A percentile compares a stretch with the other conserved stretches of the same genome.
These are phyloP conservation scores for Drosophila pegasa DNA, from an alignment of 2,888 invertebrate genomes.

Conservation along the genomic window DNA sequence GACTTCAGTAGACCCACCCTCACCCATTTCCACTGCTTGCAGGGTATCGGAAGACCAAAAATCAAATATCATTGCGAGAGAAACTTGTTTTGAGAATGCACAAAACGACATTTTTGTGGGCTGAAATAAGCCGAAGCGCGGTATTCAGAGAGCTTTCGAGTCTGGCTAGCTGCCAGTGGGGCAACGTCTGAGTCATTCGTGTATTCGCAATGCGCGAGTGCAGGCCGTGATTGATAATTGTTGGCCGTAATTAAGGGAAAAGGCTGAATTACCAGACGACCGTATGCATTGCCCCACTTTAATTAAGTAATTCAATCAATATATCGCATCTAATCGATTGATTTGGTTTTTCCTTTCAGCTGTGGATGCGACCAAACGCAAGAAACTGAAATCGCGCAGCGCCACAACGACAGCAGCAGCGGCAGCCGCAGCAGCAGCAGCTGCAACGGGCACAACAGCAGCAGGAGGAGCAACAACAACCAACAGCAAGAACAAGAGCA, in stretches of 20 bases:
- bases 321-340: slow-evolving; percentile 13
- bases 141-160: slow-evolving; percentile 30
- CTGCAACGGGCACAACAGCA: slow-evolving; percentile 21
- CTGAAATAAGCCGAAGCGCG: slow-evolving; percentile 50
- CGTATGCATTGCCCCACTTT: slow-evolving; percentile 8
- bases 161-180: slow-evolving; percentile 28
- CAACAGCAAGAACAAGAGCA: slow-evolving; percentile 39
- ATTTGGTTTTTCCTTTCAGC: slow-evolving; percentile 39
- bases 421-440: slow-evolving; percentile 33
- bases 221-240: slow-evolving; percentile 42
- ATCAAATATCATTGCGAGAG: slow-evolving; percentile 45
- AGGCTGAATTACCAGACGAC: neutral
- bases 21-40: neutral
- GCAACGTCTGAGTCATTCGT: slow-evolving; percentile 61
- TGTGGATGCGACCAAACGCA: slow-evolving; percentile 82
- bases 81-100: slow-evolving; percentile 64
- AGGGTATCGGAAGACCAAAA: slow-evolving; percentile 26
- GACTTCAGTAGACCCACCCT: neutral
- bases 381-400: slow-evolving; percentile 83
- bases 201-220: slow-evolving; percentile 59
- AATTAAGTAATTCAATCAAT: slow-evolving; percentile 29
- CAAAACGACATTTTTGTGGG: slow-evolving; percentile 63
- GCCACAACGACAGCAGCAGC: slow-evolving; percentile 51
- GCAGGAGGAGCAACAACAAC: slow-evolving; percentile 27
- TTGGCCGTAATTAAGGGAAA: slow-evolving; percentile 7